Percentiles rank a stretch among this genome's conserved stretches.
Conservation (phyloP, 64 coral and sea anemone genomes). For the Stylophora pistillata region DNA sequence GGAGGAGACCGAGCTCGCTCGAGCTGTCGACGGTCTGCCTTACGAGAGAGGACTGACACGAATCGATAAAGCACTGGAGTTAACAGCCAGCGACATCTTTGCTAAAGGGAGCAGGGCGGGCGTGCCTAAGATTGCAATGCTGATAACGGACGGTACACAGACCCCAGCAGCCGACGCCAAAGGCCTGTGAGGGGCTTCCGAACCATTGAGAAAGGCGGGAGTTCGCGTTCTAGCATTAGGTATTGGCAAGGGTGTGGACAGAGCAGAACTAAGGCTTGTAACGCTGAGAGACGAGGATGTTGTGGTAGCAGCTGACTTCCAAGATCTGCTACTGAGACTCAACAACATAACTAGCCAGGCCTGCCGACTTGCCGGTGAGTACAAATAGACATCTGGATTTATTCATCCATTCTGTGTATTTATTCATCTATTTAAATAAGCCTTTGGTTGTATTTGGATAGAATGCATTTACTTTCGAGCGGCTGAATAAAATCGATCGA, state of each 20-base stretch:
- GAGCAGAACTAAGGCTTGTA: no score
- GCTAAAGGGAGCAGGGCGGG: not conserved
- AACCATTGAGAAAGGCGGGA: not conserved
- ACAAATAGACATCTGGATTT: no score
- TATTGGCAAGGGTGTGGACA: no score
- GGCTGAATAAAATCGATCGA: no score
- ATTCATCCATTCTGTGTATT: no score
- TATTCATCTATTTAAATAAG: no score
- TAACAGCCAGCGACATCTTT: conserved; percentile 25
- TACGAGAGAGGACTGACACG: conserved; percentile 9
- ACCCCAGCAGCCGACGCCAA: conserved; percentile 29
- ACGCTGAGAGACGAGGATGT: no score
- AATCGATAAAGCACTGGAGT: conserved; percentile 61
- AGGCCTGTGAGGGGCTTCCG: not conserved
- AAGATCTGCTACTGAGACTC: not conserved
- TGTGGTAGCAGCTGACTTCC: no score
- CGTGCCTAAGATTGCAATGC: conserved; percentile 50
- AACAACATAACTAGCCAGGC: conserved; percentile 12
- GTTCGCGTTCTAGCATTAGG: no score
- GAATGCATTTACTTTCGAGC: no score
- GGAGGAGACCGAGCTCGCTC: not conserved
- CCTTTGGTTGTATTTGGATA: no score
- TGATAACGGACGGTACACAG: conserved; percentile 56
- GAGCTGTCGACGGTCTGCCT: conserved; percentile 15
- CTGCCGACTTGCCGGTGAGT: conserved; percentile 17